Evolutionary conservation across 2,888 invertebrate species (phyloP).

Genomic region (Pimpla rufipes): DNA sequence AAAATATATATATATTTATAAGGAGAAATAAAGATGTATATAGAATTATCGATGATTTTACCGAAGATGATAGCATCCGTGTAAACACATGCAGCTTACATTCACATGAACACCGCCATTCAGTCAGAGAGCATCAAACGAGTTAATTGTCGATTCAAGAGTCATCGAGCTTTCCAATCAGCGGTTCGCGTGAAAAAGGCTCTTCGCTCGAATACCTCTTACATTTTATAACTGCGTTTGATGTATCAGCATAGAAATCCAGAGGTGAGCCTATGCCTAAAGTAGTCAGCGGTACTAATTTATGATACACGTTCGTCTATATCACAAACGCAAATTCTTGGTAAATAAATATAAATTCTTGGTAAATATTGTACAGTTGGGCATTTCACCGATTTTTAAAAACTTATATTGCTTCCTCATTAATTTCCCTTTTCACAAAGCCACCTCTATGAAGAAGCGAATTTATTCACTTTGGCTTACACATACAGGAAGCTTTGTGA

Average conservation of each 20-base stretch:
- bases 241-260: conserved; percentile 7
- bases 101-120: background rate
- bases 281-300: background rate
- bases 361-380: too few species aligned
- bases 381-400: too few species aligned
- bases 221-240: conserved; percentile 53
- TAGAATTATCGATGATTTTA: background rate
- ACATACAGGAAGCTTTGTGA: too few species aligned
- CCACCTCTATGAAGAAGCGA: too few species aligned
- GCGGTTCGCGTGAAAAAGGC: conserved; percentile 20
- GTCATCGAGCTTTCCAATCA: conserved; percentile 51
- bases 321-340: background rate
- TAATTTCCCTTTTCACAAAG: too few species aligned
- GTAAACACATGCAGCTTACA: background rate
- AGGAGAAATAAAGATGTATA: too few species aligned
- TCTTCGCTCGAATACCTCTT: conserved; percentile 25
- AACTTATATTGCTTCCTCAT: too few species aligned
- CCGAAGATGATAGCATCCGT: background rate
- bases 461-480: too few species aligned
- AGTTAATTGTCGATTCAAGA: conserved; percentile 47
- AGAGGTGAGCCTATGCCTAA: background rate
- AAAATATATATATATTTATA: too few species aligned
- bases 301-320: background rate
- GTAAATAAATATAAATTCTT: too few species aligned
- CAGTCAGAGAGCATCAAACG: conserved; percentile 4